These are phyloP conservation scores for Xiphorhynchus erythropygius DNA, from an alignment of 2,797 vertebrate species.

Conservation along the genomic window DNA sequence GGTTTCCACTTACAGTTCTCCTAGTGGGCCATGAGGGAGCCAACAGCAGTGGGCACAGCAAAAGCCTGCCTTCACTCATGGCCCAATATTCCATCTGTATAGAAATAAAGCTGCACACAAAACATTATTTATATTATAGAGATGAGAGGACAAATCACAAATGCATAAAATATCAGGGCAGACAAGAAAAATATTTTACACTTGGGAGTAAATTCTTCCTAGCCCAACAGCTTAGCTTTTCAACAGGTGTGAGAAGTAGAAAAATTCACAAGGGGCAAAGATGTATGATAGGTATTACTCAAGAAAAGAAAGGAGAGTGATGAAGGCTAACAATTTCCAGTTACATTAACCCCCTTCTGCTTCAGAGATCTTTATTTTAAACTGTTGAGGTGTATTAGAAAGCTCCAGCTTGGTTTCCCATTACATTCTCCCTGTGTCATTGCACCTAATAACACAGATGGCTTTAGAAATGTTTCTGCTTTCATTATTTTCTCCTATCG, in stretches of 20 bases:
- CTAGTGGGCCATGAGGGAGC: not conserved
- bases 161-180: not conserved
- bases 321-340: constrained; percentile 3
- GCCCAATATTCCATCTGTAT: not conserved
- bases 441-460: constrained; percentile 45
- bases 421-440: constrained; percentile 59
- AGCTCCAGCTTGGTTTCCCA: constrained; percentile 50
- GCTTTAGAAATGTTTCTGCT: constrained; percentile 43
- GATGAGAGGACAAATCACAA: not conserved
- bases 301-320: not conserved
- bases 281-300: not conserved
- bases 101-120: not conserved
- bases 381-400: constrained; percentile 47
- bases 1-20: not conserved
- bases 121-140: not conserved
- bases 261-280: not conserved
- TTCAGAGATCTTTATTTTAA: constrained; percentile 59
- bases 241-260: not conserved
- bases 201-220: not conserved
- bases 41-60: not conserved
- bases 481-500: constrained; percentile 57
- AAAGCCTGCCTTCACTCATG: not conserved
- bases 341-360: constrained; percentile 43
- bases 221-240: not conserved
- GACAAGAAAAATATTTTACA: not conserved